Evolutionary conservation across 2,113 vertebrate genomes (phyloP).

Genomic region (Equus przewalskii): DNA sequence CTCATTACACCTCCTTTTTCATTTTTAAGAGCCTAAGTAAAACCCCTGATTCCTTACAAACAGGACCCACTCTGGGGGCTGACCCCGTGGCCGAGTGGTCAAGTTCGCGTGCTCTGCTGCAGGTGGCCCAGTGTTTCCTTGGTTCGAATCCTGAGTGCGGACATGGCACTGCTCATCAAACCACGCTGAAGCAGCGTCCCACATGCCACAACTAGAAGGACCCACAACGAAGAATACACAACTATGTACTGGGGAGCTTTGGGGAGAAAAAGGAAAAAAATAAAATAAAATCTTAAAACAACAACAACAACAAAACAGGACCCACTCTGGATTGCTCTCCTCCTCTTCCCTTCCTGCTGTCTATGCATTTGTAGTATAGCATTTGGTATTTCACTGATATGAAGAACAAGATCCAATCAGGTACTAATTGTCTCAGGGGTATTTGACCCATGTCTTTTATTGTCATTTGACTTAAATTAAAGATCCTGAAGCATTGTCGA

Average conservation of each 20-base stretch:
- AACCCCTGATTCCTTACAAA: not conserved
- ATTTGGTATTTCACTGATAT: not conserved
- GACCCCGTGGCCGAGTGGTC: no score
- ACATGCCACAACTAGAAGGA: no score
- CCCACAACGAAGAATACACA: no score
- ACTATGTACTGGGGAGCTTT: no score
- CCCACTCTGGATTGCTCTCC: not conserved
- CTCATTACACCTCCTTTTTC: not conserved
- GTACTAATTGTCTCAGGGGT: not conserved
- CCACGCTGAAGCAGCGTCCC: no score
- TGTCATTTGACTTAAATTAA: not conserved
- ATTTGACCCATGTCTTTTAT: not conserved
- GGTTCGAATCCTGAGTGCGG: no score
- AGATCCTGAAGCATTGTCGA: not conserved
- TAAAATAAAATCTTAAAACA: no score
- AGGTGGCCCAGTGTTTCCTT: no score
- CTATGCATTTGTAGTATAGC: fast-evolving
- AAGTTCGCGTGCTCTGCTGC: no score
- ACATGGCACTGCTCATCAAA: no score
- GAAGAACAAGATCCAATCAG: not conserved
- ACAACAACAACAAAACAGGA: not conserved
- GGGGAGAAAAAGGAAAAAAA: no score
- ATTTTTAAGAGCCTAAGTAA: not conserved
- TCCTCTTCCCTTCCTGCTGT: not conserved
- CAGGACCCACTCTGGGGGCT: not conserved